These are phyloP conservation scores for Esox lucius DNA, from an alignment of 2,797 vertebrate species.

Conservation along the genomic window DNA sequence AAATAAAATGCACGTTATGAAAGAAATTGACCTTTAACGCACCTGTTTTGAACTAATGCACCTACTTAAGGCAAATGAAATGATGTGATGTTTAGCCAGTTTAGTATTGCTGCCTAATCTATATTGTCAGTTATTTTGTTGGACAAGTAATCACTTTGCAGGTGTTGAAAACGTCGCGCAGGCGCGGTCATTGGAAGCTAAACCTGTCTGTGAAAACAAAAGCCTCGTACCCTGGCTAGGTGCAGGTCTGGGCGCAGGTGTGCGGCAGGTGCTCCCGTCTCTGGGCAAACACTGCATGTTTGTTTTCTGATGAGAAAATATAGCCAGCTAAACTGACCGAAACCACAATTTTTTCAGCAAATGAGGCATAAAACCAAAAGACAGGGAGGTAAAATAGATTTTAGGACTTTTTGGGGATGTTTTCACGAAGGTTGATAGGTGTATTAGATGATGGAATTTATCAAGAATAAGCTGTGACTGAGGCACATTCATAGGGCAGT, in stretches of 20 bases:
- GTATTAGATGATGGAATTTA: background rate
- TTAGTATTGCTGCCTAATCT: background rate
- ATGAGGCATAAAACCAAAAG: conserved; percentile 54
- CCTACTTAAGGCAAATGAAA: background rate
- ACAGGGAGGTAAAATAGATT: conserved; percentile 52
- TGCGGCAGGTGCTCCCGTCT: conserved; percentile 82
- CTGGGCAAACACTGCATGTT: conserved; percentile 83
- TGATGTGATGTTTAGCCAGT: background rate
- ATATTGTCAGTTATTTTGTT: background rate
- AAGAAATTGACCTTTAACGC: background rate
- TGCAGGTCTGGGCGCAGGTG: conserved; percentile 76
- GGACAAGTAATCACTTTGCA: background rate
- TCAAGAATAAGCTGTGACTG: background rate
- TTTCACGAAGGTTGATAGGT: conserved; percentile 5
- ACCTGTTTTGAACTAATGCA: background rate
- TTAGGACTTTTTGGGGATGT: conserved; percentile 4
- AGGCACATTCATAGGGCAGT: background rate
- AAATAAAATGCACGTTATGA: background rate
- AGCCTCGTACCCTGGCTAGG: conserved; percentile 45
- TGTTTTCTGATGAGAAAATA: conserved; percentile 76
- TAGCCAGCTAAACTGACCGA: conserved; percentile 66
- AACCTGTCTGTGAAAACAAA: conserved; percentile 62
- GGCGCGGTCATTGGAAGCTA: background rate
- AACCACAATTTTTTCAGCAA: conserved; percentile 56
- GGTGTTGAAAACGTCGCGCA: background rate